Evolutionary conservation across 1,140 invertebrate species (phyloP).

Genomic region (Papilio glaucus): DNA sequence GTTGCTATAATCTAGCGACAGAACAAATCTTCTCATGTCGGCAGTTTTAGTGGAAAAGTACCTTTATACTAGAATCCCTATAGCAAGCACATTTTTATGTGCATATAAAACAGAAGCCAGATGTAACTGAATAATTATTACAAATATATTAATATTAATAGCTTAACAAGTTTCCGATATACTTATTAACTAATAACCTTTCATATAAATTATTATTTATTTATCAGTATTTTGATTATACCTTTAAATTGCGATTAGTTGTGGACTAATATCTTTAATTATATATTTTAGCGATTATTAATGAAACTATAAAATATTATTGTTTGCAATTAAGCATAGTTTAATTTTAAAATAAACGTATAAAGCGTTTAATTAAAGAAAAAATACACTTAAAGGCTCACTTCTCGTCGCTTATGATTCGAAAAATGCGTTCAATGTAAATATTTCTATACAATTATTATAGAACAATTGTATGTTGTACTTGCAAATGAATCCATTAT

Average conservation of each 20-base stretch:
- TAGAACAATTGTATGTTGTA: too few species aligned
- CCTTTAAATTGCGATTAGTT: background rate
- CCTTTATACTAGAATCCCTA: background rate
- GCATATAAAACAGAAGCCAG: background rate
- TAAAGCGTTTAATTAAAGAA: background rate
- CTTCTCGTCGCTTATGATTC: too few species aligned
- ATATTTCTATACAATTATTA: too few species aligned
- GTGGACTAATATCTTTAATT: too few species aligned
- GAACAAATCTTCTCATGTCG: too few species aligned
- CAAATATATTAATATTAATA: background rate
- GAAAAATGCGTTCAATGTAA: too few species aligned
- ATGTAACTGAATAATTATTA: background rate
- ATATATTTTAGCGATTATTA: too few species aligned
- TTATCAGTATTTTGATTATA: background rate
- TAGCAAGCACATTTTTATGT: background rate
- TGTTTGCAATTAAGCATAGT: background rate
- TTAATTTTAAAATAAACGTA: background rate
- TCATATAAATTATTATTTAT: background rate
- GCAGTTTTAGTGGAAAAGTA: background rate
- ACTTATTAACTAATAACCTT: background rate
- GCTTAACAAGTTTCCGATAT: background rate
- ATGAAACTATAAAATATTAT: background rate
- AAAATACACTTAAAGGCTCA: too few species aligned
- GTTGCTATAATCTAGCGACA: too few species aligned
- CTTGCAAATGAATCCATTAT: too few species aligned